Conservation (phyloP, 2,888 invertebrate genomes). For the Ectobius pallidus region DNA sequence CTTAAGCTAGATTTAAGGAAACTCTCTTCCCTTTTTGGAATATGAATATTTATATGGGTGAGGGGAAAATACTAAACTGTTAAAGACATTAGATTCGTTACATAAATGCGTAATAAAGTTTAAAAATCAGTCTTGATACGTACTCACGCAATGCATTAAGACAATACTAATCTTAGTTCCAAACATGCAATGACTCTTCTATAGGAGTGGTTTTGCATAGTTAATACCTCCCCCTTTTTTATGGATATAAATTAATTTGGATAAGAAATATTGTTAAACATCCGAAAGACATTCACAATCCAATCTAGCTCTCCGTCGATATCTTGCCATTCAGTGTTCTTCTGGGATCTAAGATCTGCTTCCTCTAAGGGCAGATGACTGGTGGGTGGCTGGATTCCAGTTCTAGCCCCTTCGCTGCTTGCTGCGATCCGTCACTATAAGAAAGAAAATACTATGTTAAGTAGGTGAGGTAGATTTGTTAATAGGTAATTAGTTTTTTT, state of each 20-base stretch:
- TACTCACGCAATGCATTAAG: not conserved
- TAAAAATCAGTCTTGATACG: not conserved
- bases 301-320: not conserved
- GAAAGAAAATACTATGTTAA: too few species aligned
- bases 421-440: conserved; percentile 5
- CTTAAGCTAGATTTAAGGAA: too few species aligned
- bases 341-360: not conserved
- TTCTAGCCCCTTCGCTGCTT: not conserved
- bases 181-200: not conserved
- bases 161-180: not conserved
- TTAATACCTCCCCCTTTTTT: not conserved
- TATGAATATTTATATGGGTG: too few species aligned
- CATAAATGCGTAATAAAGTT: not conserved
- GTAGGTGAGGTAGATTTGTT: too few species aligned
- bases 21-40: too few species aligned
- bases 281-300: conserved; percentile 20
- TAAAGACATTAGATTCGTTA: not conserved
- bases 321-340: not conserved
- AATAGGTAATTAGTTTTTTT: too few species aligned
- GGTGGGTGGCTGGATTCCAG: not conserved
- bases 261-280: conserved; percentile 10
- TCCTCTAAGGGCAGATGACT: not conserved
- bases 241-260: not conserved
- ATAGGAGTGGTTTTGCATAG: conserved; percentile 7
- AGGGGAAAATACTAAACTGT: not conserved